Percentiles rank a stretch among this genome's conserved stretches.
These are phyloP conservation scores for Mormoops blainvillei DNA, from an alignment of 2,113 vertebrate genomes.

Conservation along the genomic window DNA sequence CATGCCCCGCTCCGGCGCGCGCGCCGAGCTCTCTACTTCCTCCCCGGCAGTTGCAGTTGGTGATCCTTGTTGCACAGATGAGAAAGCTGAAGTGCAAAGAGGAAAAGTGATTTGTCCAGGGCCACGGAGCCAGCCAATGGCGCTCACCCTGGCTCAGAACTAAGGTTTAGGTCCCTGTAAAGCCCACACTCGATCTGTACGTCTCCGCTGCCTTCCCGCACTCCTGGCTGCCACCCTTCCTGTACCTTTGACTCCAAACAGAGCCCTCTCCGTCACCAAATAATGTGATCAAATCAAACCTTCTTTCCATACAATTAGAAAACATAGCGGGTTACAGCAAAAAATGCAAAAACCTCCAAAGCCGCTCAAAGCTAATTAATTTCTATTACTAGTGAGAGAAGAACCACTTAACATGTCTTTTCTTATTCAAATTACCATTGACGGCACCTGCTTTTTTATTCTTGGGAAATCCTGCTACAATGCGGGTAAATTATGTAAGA, in stretches of 20 bases:
- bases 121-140: neutral
- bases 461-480: conserved; percentile 82
- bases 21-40: neutral
- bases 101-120: conserved; percentile 27
- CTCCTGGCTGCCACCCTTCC: conserved; percentile 41
- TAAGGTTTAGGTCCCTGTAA: neutral
- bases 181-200: neutral
- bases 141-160: neutral
- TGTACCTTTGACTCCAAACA: conserved; percentile 74
- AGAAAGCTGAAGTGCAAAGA: conserved; percentile 19
- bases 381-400: conserved; percentile 82
- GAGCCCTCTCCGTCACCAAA: conserved; percentile 68
- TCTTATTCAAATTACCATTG: conserved; percentile 85
- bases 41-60: neutral
- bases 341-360: conserved; percentile 77
- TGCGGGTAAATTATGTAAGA: conserved; percentile 82
- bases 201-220: neutral
- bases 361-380: conserved; percentile 83
- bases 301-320: conserved; percentile 78
- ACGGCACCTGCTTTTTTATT: conserved; percentile 81
- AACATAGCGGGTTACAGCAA: conserved; percentile 75
- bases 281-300: conserved; percentile 76
- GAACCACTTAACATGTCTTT: conserved; percentile 82
- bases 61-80: neutral
- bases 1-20: neutral